Percentiles rank a stretch among this genome's conserved stretches.
Evolutionary conservation across 2,113 vertebrate genomes (phyloP).

Genomic region (Notothenia coriiceps): DNA sequence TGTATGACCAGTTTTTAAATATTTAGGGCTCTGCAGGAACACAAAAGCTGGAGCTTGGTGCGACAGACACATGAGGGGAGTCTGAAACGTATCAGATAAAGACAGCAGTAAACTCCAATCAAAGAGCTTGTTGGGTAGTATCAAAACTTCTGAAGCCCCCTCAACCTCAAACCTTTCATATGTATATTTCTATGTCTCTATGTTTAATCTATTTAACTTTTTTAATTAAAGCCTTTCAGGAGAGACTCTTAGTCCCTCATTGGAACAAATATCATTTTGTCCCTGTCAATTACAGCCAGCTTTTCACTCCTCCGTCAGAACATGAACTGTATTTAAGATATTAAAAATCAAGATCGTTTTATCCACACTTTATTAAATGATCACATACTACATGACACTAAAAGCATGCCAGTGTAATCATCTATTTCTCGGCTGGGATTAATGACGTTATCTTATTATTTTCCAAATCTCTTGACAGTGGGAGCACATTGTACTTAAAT

Average conservation of each 20-base stretch:
- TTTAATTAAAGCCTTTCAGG: not conserved
- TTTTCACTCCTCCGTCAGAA: not conserved
- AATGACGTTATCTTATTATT: not conserved
- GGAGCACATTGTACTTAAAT: slow-evolving; percentile 15
- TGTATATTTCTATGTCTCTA: not conserved
- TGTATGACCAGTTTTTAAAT: not conserved
- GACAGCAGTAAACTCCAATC: no score
- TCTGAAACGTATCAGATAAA: not conserved
- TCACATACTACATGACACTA: not conserved
- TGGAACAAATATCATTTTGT: not conserved
- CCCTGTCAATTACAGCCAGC: not conserved
- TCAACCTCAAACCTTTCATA: no score
- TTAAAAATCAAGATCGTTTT: not conserved
- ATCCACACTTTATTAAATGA: not conserved
- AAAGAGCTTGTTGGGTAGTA: not conserved
- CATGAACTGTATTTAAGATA: not conserved
- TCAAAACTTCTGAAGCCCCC: not conserved
- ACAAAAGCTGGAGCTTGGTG: not conserved
- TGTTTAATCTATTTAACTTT: not conserved
- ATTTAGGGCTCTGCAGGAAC: not conserved
- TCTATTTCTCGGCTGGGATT: not conserved
- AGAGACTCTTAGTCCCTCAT: not conserved
- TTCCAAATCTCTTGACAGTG: slow-evolving; percentile 18
- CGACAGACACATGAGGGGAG: not conserved
- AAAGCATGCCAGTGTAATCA: not conserved